Evolutionary conservation across 2,113 vertebrate genomes (phyloP).

Genomic region (Colius striatus): DNA sequence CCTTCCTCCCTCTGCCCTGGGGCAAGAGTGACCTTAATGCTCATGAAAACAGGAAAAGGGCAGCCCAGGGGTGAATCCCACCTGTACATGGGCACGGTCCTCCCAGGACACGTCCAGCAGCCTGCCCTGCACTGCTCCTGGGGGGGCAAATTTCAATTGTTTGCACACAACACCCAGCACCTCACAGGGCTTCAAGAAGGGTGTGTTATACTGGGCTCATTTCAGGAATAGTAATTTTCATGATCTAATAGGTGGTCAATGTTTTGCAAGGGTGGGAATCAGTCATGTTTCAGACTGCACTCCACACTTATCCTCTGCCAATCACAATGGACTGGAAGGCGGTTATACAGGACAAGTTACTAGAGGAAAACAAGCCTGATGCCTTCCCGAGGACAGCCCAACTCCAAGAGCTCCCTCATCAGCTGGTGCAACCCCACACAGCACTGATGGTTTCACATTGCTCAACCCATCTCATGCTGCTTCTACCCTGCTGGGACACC

Average conservation of each 20-base stretch:
- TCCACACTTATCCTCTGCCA: neutral
- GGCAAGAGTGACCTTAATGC: neutral
- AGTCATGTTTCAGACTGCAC: neutral
- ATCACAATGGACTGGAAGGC: neutral
- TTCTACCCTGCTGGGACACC: neutral
- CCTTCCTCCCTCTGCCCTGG: neutral
- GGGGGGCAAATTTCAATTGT: neutral
- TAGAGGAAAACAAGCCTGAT: neutral
- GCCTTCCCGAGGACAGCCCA: neutral
- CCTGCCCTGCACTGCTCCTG: neutral
- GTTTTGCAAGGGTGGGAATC: neutral
- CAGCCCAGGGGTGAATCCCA: neutral
- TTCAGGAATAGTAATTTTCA: neutral
- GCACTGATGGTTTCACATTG: neutral
- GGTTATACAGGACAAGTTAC: fast-evolving
- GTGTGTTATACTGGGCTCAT: neutral
- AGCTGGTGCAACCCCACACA: neutral
- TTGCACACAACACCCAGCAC: neutral
- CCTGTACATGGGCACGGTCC: fast-evolving
- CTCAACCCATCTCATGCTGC: neutral
- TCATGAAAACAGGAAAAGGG: neutral
- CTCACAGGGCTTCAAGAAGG: neutral
- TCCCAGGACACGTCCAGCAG: neutral
- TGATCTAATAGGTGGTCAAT: neutral
- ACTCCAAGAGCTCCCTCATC: neutral